These are phyloP conservation scores for Acronicta aceris DNA, from an alignment of 2,888 invertebrate species.

Conservation along the genomic window DNA sequence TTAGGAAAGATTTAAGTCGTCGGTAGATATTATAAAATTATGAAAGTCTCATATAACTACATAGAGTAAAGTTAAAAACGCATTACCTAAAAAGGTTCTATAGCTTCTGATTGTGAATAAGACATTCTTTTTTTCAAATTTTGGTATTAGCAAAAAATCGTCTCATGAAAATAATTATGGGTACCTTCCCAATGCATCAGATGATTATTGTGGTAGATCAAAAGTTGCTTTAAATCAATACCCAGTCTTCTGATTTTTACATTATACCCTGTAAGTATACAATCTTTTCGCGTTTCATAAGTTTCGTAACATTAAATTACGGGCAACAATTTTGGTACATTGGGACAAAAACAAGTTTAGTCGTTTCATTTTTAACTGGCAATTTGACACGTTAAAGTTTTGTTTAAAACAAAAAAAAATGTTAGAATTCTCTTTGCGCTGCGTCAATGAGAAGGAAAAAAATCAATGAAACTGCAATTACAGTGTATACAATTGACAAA, in stretches of 20 bases:
- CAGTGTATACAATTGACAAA: slow-evolving; percentile 10
- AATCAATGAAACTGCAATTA: slow-evolving; percentile 10
- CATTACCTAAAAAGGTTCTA: too few relatives aligned
- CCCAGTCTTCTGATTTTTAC: not conserved
- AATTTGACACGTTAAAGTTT: slow-evolving; percentile 1
- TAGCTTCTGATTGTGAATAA: not conserved
- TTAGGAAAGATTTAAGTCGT: slow-evolving; percentile 72
- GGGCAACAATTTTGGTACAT: slow-evolving; percentile 26
- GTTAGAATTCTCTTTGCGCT: slow-evolving; percentile 13
- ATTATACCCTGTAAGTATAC: not conserved
- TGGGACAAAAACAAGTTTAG: slow-evolving; percentile 30
- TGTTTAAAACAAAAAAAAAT: slow-evolving; percentile 7
- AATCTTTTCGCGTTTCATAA: slow-evolving; percentile 29
- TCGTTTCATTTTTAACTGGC: slow-evolving; percentile 14
- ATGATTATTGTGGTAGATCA: too few relatives aligned
- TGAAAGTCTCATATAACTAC: slow-evolving; percentile 24
- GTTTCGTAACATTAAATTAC: slow-evolving; percentile 36
- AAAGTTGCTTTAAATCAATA: not conserved
- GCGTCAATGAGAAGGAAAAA: slow-evolving; percentile 24
- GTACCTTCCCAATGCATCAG: too few relatives aligned
- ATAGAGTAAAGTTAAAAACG: too few relatives aligned
- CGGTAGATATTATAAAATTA: slow-evolving; percentile 66
- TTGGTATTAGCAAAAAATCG: not conserved
- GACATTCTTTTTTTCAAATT: not conserved
- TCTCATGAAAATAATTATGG: not conserved